Evolutionary conservation across 2,113 vertebrate genomes (phyloP), one percentile per base, ranked within the genome.

Genomic region (Chaenocephalus aceratus): DNA sequence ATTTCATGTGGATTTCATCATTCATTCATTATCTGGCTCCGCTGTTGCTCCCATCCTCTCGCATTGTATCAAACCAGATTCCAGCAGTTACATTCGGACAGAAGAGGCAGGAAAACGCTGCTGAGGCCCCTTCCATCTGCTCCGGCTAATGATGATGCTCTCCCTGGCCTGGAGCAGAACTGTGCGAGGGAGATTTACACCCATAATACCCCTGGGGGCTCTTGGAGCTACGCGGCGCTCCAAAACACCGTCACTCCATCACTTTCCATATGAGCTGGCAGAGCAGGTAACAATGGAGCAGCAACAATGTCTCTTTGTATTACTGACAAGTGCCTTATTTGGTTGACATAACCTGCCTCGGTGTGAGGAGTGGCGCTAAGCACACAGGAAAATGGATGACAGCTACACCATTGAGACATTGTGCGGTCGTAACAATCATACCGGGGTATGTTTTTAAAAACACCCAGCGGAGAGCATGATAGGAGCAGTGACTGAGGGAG

Each of bases 1-100:
- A 93, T 94, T 94, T 92, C 93, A 86, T 63, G 82, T 82, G 84
- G 86, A 88, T 95, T 94, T 94, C 93, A 92, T 94, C 93, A 93
- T 88, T 86, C 93, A 93, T 88, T 86, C 80, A 86, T 80, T 91
- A 84, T 89, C 80, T 82, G 30, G 76, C 79, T 70, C 15, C 49
- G 85, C 80, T 88, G 83, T 67, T 84, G 84, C 87, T 87, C 64
- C 66, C 51, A 65, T 79, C 74, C 78, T 1, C 77, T 70, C 48
- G 13, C 71, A 58, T 81, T 83, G 82, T 86, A 78, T 88, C 79
- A 80, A 82, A 85, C 77, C 86, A 86, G 85, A 94, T 91, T 92
- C 89, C 89, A 88, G 83, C 84, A 90, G 86, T 83, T 61, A 56
- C 6, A 73, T 71, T 70, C 79, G 54, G 80, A 86, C 88, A 90